Base-by-base conservation (phyloP, 2,113 vertebrate species). In the Marmota flaviventris region DNA sequence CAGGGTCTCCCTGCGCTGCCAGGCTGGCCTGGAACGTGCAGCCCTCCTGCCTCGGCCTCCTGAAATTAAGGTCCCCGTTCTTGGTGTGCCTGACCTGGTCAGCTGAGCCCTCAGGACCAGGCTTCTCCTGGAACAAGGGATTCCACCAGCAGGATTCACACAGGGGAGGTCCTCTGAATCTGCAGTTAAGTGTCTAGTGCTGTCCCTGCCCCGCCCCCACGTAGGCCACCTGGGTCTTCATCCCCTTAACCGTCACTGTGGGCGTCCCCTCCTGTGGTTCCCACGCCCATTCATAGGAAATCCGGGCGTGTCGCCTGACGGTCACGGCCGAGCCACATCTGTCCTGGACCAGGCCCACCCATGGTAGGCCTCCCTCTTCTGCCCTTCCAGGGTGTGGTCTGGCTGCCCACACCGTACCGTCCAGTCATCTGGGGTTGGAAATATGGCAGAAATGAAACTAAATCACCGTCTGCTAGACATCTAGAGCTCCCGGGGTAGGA, bases 31-130 rank as follows among this genome's bases (percentile, higher is more conserved):
- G 8, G 58, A 63, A 9, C 9, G 0, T 9, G 61, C 61, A 63
- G 24, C 61, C 9, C 9, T 53, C 24, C 61, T 25, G 9, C 22
- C 24, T 63, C 8, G 2, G 61, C 61, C 61, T 63, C 61, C 24
- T 63, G 65, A 8, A 25, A 34, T 8, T 17, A 37, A 42, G 51
- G 27, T 4, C 76, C 14, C 5, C 48, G 13, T 8, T 45, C 51
- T 58, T 34, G 22, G 16, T 39, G 53, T 13, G 34, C 67, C 18
- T 53, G 67, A 2, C 77, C 53, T 63, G 20, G 27, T 51, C 32
- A 32, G 53, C 39, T 0, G 8, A 24, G 32, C 20, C 51, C 25
- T 3, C 2, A 2, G 39, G 12, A 29, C 45, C 9, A 3, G 2
- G 9, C 24, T 61, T 37, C 42, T 48, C 58, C 58, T 6, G 42